These are phyloP conservation scores for Drosophila phalerata DNA, from an alignment of 2,888 invertebrate genomes.

Conservation along the genomic window DNA sequence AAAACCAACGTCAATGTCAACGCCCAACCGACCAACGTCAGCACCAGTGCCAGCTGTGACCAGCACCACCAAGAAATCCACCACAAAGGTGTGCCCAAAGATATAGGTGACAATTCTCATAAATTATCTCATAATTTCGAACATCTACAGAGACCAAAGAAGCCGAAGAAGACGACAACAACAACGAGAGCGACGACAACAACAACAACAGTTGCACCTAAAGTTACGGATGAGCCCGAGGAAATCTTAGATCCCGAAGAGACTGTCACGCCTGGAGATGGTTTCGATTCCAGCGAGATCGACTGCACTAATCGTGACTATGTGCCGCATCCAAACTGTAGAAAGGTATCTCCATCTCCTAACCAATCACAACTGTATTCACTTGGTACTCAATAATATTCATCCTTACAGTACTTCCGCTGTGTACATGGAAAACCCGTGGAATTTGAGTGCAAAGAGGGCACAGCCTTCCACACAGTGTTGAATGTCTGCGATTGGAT, in stretches of 20 bases:
- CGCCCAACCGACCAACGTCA: slow-evolving; percentile 62
- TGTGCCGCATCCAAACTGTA: slow-evolving; percentile 87
- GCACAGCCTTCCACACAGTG: slow-evolving; percentile 91
- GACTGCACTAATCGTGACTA: slow-evolving; percentile 87
- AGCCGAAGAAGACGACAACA: slow-evolving; percentile 76
- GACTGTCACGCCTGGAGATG: slow-evolving; percentile 10
- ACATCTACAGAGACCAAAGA: slow-evolving; percentile 73
- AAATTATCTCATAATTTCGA: background rate
- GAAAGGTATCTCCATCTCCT: slow-evolving; percentile 85
- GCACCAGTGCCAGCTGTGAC: slow-evolving; percentile 63
- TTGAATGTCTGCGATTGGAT: slow-evolving; percentile 94
- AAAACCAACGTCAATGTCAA: slow-evolving; percentile 58
- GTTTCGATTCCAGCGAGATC: slow-evolving; percentile 76
- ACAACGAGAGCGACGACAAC: slow-evolving; percentile 60
- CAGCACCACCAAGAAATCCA: slow-evolving; percentile 62
- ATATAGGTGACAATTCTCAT: background rate
- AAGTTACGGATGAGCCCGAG: slow-evolving; percentile 54
- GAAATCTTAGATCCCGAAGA: slow-evolving; percentile 41
- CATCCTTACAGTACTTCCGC: slow-evolving; percentile 90
- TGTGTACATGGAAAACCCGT: slow-evolving; percentile 92
- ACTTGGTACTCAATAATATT: background rate
- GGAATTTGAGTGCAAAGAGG: slow-evolving; percentile 90
- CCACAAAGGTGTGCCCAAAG: slow-evolving; percentile 63
- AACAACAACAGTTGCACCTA: slow-evolving; percentile 62
- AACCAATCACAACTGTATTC: too few relatives aligned